A percentile compares a stretch with the other conserved stretches of the same genome.
phyloP scores from a whole-genome alignment of 2,797 vertebrate genomes.

The Microtus agrestis region DNA sequence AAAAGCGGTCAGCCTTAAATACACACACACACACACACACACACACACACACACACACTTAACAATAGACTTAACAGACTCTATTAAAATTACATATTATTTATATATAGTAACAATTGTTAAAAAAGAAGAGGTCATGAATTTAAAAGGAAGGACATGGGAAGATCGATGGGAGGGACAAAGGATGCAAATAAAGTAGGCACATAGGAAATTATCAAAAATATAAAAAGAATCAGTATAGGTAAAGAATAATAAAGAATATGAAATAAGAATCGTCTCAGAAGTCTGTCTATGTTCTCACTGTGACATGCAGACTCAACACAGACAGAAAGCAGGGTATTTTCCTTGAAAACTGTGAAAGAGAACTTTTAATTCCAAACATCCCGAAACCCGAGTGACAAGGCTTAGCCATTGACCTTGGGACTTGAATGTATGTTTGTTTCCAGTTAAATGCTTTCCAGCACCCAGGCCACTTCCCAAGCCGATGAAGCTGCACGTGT shows the following conservation, averaged over 20 bases:
- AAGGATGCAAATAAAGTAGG: not conserved
- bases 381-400: constrained; percentile 59
- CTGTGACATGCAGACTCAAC: constrained; percentile 1
- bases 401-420: constrained; percentile 36
- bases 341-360: constrained; percentile 35
- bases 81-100: not conserved
- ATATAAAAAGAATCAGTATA: not conserved
- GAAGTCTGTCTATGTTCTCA: not conserved
- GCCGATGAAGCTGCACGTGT: not conserved
- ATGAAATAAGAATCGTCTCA: not conserved
- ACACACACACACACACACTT: not conserved
- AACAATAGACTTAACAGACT: not conserved
- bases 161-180: too few species aligned
- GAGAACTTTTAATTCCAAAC: constrained; percentile 48
- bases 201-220: not conserved
- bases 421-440: constrained; percentile 54
- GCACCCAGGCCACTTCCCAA: not conserved
- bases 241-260: not conserved
- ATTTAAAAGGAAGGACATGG: not conserved
- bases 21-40: not conserved
- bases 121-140: not conserved
- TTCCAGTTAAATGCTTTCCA: constrained; percentile 49
- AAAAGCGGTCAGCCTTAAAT: not conserved
- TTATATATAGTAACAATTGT: not conserved
- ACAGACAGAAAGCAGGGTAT: constrained; percentile 3